Percentiles rank a stretch among this genome's conserved stretches.
Conservation (phyloP, 2,888 invertebrate species). For the Gymnosoma rotundatum region DNA sequence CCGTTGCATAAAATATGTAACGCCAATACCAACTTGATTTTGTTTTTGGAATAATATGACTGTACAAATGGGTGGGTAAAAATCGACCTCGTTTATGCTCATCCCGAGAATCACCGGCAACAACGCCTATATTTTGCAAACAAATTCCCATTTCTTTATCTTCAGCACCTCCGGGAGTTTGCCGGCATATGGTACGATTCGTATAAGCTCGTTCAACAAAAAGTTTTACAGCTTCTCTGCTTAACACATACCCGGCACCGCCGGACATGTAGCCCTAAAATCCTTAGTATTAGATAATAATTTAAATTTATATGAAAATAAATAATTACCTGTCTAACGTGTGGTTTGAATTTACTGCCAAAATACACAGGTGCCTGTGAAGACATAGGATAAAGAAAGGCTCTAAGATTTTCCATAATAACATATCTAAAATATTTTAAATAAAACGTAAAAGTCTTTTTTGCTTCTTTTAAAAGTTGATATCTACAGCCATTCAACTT, state of each 20-base stretch:
- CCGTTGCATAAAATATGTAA: conserved; percentile 95
- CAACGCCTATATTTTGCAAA: conserved; percentile 91
- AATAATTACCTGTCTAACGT: conserved; percentile 82
- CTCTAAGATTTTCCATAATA: conserved; percentile 95
- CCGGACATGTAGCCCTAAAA: conserved; percentile 92
- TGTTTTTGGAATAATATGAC: conserved; percentile 91
- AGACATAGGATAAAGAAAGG: conserved; percentile 89
- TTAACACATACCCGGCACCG: conserved; percentile 96
- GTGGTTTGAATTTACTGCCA: conserved; percentile 93
- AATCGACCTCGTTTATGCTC: conserved; percentile 92
- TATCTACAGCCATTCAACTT: conserved; percentile 82
- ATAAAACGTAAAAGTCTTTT: not conserved
- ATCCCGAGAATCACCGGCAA: conserved; percentile 94
- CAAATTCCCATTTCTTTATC: conserved; percentile 85
- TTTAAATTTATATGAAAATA: not conserved
- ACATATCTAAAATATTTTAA: conserved; percentile 87
- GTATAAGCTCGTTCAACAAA: conserved; percentile 89
- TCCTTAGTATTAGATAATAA: not conserved
- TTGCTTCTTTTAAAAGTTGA: not conserved
- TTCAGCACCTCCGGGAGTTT: conserved; percentile 82
- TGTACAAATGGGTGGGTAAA: conserved; percentile 89
- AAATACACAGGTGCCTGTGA: conserved; percentile 91
- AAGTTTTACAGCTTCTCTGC: conserved; percentile 88
- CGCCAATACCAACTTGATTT: conserved; percentile 96
- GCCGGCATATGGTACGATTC: conserved; percentile 83